phyloP scores from a whole-genome alignment of 2,797 vertebrate genomes.

The Mallotus villosus region DNA sequence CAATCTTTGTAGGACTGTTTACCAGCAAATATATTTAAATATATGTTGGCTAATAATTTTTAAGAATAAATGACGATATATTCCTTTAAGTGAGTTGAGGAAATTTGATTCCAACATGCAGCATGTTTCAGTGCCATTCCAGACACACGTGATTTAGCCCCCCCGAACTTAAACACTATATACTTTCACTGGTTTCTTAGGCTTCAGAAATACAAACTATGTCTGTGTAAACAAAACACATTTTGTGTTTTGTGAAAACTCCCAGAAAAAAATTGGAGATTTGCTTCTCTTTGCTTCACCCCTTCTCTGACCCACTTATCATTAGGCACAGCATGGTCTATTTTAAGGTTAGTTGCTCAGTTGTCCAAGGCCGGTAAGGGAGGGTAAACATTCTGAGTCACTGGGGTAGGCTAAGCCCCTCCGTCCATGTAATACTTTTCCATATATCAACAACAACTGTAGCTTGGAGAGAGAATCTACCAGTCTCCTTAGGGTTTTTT shows the following conservation, averaged over 20 bases:
- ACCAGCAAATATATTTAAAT: neutral
- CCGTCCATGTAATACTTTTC: slow-evolving; percentile 35
- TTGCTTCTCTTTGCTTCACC: slow-evolving; percentile 16
- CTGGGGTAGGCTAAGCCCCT: slow-evolving; percentile 35
- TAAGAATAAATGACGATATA: slow-evolving; percentile 14
- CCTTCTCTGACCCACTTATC: slow-evolving; percentile 55
- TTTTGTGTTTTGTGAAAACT: slow-evolving; percentile 19
- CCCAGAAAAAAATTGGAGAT: slow-evolving; percentile 1
- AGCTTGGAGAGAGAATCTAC: slow-evolving; percentile 42
- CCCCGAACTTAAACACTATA: slow-evolving; percentile 23
- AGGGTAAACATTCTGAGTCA: slow-evolving; percentile 63
- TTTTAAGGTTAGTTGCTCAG: slow-evolving; percentile 74
- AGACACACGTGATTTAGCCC: slow-evolving; percentile 36
- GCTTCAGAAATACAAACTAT: neutral
- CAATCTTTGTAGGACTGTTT: neutral
- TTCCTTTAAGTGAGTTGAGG: slow-evolving; percentile 67
- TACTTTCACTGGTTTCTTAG: slow-evolving; percentile 7
- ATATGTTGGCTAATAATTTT: neutral
- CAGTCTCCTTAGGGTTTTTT: slow-evolving; percentile 46
- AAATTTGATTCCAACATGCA: slow-evolving; percentile 66
- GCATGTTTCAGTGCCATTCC: slow-evolving; percentile 49
- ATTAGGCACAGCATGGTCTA: slow-evolving; percentile 70
- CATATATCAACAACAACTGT: slow-evolving; percentile 49
- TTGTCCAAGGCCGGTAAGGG: slow-evolving; percentile 47
- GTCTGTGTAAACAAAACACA: neutral